A percentile compares a stretch with the other conserved stretches of the same genome.
phyloP scores from a whole-genome alignment of 2,113 vertebrate species.

The Spilogale gracilis region DNA sequence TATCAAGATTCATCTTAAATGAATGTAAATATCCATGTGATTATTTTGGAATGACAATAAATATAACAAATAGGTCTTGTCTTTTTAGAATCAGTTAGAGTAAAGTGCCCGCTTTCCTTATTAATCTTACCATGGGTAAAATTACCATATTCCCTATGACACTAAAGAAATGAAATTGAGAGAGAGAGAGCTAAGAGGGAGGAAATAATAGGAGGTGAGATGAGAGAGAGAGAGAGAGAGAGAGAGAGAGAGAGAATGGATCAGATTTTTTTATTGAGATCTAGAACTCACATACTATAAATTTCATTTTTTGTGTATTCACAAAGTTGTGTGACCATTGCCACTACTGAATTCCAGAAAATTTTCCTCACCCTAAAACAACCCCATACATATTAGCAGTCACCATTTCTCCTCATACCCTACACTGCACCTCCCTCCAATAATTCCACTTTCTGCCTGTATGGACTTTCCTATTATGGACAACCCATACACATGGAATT shows the following conservation, averaged over 20 bases:
- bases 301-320: background rate
- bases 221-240: too few species aligned
- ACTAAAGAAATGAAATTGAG: background rate
- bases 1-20: background rate
- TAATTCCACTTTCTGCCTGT: background rate
- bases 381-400: background rate
- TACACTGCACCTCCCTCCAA: background rate
- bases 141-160: background rate
- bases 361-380: background rate
- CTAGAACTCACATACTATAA: background rate
- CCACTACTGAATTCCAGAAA: background rate
- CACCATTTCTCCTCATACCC: background rate
- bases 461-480: background rate
- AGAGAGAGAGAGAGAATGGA: background rate
- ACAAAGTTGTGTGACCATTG: background rate
- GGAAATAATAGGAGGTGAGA: background rate
- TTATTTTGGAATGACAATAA: background rate
- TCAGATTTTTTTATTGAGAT: background rate
- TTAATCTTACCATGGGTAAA: background rate
- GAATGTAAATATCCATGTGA: background rate
- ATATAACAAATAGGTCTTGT: background rate
- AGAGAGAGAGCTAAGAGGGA: background rate
- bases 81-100: background rate
- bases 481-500: background rate
- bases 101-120: background rate